A percentile compares a stretch with the other conserved stretches of the same genome.
Conservation (phyloP, 2,113 vertebrate genomes). For the Steatornis caripensis region DNA sequence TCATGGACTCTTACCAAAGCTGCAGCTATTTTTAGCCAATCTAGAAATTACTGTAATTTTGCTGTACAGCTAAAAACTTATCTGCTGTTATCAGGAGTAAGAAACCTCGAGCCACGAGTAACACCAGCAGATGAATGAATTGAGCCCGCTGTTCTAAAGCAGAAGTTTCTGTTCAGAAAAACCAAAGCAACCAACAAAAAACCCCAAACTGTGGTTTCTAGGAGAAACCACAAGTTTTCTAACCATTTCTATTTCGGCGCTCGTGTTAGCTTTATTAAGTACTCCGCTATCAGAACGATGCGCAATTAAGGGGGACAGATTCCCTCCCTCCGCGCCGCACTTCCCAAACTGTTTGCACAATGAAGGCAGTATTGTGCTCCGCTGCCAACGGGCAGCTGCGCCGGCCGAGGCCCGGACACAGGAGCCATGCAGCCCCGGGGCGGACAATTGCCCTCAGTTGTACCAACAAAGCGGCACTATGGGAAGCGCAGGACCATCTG, state of each 20-base stretch:
- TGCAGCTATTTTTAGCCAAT: background rate
- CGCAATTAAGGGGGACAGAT: background rate
- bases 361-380: background rate
- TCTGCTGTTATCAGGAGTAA: background rate
- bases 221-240: conserved; percentile 45
- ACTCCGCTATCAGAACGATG: fast-evolving
- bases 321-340: background rate
- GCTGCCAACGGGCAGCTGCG: background rate
- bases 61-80: background rate
- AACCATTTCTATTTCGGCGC: background rate
- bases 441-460: conserved; percentile 26
- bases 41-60: background rate
- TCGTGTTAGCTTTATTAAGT: fast-evolving
- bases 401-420: background rate
- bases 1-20: background rate
- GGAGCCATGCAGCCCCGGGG: background rate
- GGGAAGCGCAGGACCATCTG: background rate
- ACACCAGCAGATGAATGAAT: background rate
- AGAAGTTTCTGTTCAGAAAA: background rate
- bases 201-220: background rate
- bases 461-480: background rate
- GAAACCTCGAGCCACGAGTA: background rate
- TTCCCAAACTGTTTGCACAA: background rate
- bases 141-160: background rate
- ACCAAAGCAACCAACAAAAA: background rate